These are phyloP conservation scores for Xenopus laevis DNA, from an alignment of 2,113 vertebrate genomes.

Conservation along the genomic window DNA sequence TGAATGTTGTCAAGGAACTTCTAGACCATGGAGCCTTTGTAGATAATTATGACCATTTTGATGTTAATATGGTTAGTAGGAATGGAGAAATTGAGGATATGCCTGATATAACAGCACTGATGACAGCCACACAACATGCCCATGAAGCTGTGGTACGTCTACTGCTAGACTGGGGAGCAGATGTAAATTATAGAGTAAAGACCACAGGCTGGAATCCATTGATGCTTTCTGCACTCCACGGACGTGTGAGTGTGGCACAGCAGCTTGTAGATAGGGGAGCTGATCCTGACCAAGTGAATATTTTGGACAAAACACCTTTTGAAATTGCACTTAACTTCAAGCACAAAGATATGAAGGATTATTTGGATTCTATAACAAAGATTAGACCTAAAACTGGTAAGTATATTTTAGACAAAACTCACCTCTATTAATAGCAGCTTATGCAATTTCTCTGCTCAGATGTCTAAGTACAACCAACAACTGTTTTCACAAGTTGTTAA, in stretches of 20 bases:
- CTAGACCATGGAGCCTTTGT: slow-evolving; percentile 83
- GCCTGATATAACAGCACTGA: slow-evolving; percentile 81
- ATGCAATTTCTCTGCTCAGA: background rate
- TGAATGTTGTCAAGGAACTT: slow-evolving; percentile 81
- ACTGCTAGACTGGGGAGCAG: slow-evolving; percentile 87
- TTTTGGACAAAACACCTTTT: slow-evolving; percentile 86
- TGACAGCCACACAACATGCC: slow-evolving; percentile 86
- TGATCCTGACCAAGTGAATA: slow-evolving; percentile 81
- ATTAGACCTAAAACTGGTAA: slow-evolving; percentile 86
- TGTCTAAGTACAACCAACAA: too few relatives aligned
- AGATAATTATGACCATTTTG: slow-evolving; percentile 77
- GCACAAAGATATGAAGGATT: slow-evolving; percentile 83
- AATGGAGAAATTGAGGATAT: slow-evolving; percentile 68
- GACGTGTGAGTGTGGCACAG: slow-evolving; percentile 78
- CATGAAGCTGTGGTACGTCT: slow-evolving; percentile 77
- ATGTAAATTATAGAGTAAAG: slow-evolving; percentile 74
- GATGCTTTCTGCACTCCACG: slow-evolving; percentile 82
- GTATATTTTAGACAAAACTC: slow-evolving; percentile 4
- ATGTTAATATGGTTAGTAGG: slow-evolving; percentile 58
- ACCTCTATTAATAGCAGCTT: too few relatives aligned
- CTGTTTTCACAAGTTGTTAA: too few relatives aligned
- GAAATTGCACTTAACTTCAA: slow-evolving; percentile 84
- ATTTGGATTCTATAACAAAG: slow-evolving; percentile 86
- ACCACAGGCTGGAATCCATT: slow-evolving; percentile 87
- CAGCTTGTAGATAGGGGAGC: slow-evolving; percentile 88